Conservation (phyloP, 2,113 vertebrate genomes). For the Bambusicola thoracicus region DNA sequence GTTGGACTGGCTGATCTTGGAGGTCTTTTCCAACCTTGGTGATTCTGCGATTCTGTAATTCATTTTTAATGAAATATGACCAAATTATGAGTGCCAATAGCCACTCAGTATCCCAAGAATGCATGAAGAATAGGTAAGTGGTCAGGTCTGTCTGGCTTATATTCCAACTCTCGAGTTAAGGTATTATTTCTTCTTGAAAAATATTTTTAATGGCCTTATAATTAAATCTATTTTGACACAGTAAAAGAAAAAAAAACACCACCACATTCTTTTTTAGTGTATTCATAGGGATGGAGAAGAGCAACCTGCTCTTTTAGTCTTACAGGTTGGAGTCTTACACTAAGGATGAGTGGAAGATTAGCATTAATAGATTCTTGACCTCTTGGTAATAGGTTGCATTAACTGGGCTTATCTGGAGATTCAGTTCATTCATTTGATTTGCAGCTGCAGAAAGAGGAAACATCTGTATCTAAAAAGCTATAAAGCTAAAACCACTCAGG, state of each 20-base stretch:
- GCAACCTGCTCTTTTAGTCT: background rate
- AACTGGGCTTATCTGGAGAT: background rate
- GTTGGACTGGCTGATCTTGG: too few species aligned
- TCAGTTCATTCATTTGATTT: background rate
- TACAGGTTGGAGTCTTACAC: background rate
- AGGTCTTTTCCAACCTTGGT: too few species aligned
- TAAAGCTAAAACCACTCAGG: background rate
- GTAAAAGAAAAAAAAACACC: background rate
- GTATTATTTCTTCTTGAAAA: background rate
- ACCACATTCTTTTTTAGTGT: background rate
- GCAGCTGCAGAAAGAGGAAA: background rate
- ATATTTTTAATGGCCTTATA: background rate
- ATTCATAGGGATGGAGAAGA: background rate
- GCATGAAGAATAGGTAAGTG: background rate
- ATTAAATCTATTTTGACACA: background rate
- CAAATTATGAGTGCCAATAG: background rate
- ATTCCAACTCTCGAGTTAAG: background rate
- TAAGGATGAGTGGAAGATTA: background rate
- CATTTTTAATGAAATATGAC: background rate
- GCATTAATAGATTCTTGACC: background rate
- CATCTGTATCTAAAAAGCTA: background rate
- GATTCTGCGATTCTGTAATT: background rate
- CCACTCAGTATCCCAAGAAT: background rate
- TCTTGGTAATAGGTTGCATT: background rate
- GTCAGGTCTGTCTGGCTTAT: background rate